Base-by-base conservation (phyloP, 2,888 invertebrate species). In the Brenthis ino region DNA sequence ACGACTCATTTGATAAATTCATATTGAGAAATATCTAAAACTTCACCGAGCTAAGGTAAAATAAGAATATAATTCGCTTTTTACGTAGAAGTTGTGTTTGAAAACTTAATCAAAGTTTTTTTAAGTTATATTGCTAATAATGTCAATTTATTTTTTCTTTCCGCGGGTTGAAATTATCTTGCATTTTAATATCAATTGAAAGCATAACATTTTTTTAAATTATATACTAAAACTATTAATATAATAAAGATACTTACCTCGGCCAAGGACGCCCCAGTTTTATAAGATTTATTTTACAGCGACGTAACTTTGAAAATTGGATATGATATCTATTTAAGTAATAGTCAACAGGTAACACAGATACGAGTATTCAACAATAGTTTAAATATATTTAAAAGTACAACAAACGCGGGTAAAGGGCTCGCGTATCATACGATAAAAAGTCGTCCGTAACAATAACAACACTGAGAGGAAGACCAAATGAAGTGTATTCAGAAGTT, bases 331-430 rank as follows among this genome's bases (percentile, higher is more conserved):
- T 78, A 83, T 78, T 80, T 84, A 87, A 85, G 87, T 83, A 88
- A 85, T 89, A 91, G 88, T 89, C 85, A 92, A 92, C 91, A 91
- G 88, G 85, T 92, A 92, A 91, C 91, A 91, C 90, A 90, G 91
- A 87, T 89, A 84, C 80, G 86, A 90, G 89, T 89, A 84, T 85
- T 83, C 76, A 88, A 89, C 87, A 91, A 91, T 87, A 89, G 89
- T 86, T 83, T 88, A 91, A 88, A 91, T 85, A 87, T 88, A 82
- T 88, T 84, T 85, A 91, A 90, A 91, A 87, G 87, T 89, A 85
- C 85, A 90, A 91, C 90, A 88, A 82, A 77, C 82, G 83, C 80
- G 82, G 76, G 73, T 79, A 74, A 68, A 73, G 74, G 73, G 74
- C 71, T 72, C 79, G 80, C 80, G 79, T 72, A 72, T 67, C 76